Percentiles rank a stretch among this genome's conserved stretches.
Conservation (phyloP, 1,140 invertebrate species). For the Hyles vespertilio region DNA sequence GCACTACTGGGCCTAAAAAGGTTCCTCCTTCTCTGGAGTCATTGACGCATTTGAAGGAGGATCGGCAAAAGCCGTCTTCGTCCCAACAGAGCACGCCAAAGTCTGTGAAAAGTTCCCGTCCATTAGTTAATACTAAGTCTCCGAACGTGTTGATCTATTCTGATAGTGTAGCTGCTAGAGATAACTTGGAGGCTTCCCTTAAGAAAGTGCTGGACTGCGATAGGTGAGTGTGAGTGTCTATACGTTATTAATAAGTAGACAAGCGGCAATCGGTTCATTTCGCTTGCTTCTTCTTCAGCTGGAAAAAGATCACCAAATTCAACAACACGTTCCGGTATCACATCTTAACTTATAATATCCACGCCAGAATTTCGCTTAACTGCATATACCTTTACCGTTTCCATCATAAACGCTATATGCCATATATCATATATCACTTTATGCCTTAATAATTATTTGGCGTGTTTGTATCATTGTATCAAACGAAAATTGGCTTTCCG, state of each 20-base stretch:
- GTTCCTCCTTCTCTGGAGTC: constrained; percentile 35
- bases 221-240: constrained; percentile 71
- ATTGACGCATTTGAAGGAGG: constrained; percentile 34
- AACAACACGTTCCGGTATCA: no score
- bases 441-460: no score
- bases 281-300: no score
- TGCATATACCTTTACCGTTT: no score
- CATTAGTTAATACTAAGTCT: constrained; percentile 80
- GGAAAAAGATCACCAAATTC: no score
- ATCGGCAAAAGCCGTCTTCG: constrained; percentile 23
- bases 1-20: constrained; percentile 54
- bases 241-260: not conserved
- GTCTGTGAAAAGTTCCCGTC: constrained; percentile 65
- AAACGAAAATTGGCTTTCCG: no score
- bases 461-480: no score
- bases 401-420: no score
- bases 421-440: no score
- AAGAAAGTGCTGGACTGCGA: constrained; percentile 82
- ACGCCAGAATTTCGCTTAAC: no score
- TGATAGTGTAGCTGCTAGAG: constrained; percentile 83
- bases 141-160: constrained; percentile 90
- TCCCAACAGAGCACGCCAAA: constrained; percentile 52
- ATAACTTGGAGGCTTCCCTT: constrained; percentile 82
- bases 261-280: no score
- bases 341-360: no score